Percentiles rank a stretch among this genome's conserved stretches.
phyloP scores from a whole-genome alignment of 2,888 invertebrate species.

The Tenthredo notha region DNA sequence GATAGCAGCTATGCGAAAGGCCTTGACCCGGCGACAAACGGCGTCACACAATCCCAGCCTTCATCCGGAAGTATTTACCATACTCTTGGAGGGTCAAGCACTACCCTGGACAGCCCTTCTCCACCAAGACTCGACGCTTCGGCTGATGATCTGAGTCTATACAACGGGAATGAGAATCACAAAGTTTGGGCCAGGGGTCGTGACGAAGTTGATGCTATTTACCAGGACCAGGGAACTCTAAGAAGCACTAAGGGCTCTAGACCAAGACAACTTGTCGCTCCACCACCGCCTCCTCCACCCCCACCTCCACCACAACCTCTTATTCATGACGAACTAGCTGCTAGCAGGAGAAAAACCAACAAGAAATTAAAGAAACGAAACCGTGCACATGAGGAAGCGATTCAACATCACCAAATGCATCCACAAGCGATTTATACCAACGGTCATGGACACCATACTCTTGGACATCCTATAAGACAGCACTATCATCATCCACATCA shows the following conservation, averaged over 20 bases:
- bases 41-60: constrained; percentile 70
- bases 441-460: constrained; percentile 75
- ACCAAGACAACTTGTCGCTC: constrained; percentile 92
- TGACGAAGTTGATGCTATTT: constrained; percentile 87
- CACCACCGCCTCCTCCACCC: constrained; percentile 87
- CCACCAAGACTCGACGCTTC: constrained; percentile 76
- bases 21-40: constrained; percentile 76
- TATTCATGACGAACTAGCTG: constrained; percentile 72
- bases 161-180: constrained; percentile 95
- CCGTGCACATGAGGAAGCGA: constrained; percentile 70
- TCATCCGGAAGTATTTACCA: constrained; percentile 74
- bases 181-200: constrained; percentile 94
- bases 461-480: constrained; percentile 74
- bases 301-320: constrained; percentile 79
- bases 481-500: constrained; percentile 69
- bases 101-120: constrained; percentile 77
- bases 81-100: constrained; percentile 77
- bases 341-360: constrained; percentile 67
- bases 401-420: constrained; percentile 73
- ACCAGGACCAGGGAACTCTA: constrained; percentile 81
- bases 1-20: constrained; percentile 94
- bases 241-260: constrained; percentile 81
- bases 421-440: constrained; percentile 76
- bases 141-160: constrained; percentile 90
- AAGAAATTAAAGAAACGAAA: constrained; percentile 75